A percentile compares a stretch with the other conserved stretches of the same genome.
These are phyloP conservation scores for Meles meles DNA, from an alignment of 2,113 vertebrate species.

Conservation along the genomic window DNA sequence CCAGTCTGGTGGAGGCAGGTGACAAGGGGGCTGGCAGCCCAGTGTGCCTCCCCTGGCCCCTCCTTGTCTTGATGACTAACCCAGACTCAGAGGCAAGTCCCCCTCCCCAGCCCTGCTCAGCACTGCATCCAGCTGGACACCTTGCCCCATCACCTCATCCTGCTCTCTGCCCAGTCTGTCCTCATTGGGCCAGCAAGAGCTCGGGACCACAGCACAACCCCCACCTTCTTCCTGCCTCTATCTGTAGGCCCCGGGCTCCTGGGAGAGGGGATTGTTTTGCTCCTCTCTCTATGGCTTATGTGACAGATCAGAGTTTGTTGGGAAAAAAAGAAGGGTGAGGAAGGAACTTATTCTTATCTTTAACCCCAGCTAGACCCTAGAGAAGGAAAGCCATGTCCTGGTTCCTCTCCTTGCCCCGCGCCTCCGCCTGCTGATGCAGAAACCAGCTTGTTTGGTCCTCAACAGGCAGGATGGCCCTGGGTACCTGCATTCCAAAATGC, in stretches of 20 bases:
- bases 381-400: neutral
- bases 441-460: neutral
- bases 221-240: neutral
- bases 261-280: neutral
- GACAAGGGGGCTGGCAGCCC: neutral
- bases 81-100: neutral
- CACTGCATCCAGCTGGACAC: neutral
- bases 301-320: neutral
- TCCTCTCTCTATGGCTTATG: neutral
- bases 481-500: neutral
- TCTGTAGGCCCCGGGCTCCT: neutral
- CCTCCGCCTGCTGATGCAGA: neutral
- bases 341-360: neutral
- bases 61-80: neutral
- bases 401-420: neutral
- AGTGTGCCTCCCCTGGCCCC: neutral
- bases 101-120: neutral
- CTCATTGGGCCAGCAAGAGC: neutral
- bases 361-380: neutral
- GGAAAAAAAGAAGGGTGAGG: neutral
- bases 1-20: neutral
- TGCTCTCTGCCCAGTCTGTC: neutral
- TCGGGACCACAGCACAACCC: neutral
- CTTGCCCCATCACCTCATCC: neutral
- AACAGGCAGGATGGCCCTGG: neutral